These are phyloP conservation scores for Morpho deidamia DNA, from an alignment of 2,888 invertebrate species.

Conservation along the genomic window DNA sequence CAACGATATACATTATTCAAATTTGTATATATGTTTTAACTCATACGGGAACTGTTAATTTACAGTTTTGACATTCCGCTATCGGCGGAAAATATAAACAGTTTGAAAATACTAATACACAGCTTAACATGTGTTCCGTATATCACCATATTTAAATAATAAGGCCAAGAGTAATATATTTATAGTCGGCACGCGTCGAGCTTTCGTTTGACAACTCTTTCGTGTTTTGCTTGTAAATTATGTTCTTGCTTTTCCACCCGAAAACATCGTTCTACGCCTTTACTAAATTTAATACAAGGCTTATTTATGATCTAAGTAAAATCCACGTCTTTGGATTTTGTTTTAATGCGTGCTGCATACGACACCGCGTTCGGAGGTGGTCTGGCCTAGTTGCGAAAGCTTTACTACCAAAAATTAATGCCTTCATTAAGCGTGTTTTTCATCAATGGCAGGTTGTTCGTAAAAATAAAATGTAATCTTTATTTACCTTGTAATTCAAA, in stretches of 20 bases:
- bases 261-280: constrained; percentile 32
- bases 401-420: background rate
- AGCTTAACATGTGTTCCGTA: constrained; percentile 16
- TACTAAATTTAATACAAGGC: constrained; percentile 30
- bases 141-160: constrained; percentile 27
- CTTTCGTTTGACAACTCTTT: constrained; percentile 33
- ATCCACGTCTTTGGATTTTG: constrained; percentile 18
- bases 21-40: too few relatives aligned
- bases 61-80: too few relatives aligned
- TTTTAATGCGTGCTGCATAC: constrained; percentile 8
- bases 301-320: constrained; percentile 26
- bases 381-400: background rate
- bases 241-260: constrained; percentile 27
- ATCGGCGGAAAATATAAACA: too few relatives aligned
- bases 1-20: too few relatives aligned
- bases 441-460: background rate
- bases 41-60: too few relatives aligned
- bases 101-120: background rate
- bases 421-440: background rate
- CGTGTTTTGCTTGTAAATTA: constrained; percentile 34
- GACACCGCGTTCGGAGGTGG: background rate
- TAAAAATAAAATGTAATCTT: background rate
- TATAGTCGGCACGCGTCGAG: constrained; percentile 31
- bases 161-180: constrained; percentile 29
- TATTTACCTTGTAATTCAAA: too few relatives aligned